Evolutionary conservation across 2,797 vertebrate genomes (phyloP).

Genomic region (Anguilla megastoma): DNA sequence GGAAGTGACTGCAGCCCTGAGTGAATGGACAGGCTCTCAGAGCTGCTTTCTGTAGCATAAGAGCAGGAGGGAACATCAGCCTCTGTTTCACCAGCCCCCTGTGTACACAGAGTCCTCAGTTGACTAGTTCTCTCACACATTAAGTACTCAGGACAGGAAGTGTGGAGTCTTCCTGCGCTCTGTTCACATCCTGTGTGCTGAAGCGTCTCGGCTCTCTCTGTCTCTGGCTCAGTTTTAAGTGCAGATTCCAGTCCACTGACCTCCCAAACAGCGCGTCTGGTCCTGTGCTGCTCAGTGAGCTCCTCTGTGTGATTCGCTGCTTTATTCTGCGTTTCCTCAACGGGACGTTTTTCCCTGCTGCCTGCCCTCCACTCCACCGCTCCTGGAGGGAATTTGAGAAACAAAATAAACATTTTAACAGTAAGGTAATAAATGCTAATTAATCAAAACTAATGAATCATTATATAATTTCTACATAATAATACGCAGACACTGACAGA

Average conservation of each 20-base stretch:
- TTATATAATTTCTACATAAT: too few relatives aligned
- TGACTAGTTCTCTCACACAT: conserved; percentile 48
- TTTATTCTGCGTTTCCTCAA: conserved; percentile 32
- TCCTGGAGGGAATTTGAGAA: not conserved
- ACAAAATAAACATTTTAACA: not conserved
- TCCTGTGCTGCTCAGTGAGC: conserved; percentile 46
- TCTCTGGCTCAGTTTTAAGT: conserved; percentile 66
- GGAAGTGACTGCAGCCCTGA: conserved; percentile 30
- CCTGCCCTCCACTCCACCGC: not conserved
- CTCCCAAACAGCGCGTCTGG: conserved; percentile 60
- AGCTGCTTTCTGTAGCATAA: conserved; percentile 29
- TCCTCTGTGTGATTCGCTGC: conserved; percentile 33
- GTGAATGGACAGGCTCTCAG: conserved; percentile 30
- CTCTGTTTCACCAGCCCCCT: conserved; percentile 15
- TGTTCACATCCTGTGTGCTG: conserved; percentile 42
- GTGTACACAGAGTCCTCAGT: conserved; percentile 64
- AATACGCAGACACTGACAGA: not conserved
- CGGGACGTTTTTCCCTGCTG: conserved; percentile 32
- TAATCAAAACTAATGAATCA: not conserved
- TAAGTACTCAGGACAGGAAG: conserved; percentile 24
- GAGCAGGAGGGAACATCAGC: conserved; percentile 23
- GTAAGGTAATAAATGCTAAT: not conserved
- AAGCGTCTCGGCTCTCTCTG: not conserved
- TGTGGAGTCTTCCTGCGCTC: conserved; percentile 43
- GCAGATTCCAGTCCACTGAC: conserved; percentile 78